Base-by-base conservation (phyloP, 2,888 invertebrate species). In the Aproaerema taeniolella region DNA sequence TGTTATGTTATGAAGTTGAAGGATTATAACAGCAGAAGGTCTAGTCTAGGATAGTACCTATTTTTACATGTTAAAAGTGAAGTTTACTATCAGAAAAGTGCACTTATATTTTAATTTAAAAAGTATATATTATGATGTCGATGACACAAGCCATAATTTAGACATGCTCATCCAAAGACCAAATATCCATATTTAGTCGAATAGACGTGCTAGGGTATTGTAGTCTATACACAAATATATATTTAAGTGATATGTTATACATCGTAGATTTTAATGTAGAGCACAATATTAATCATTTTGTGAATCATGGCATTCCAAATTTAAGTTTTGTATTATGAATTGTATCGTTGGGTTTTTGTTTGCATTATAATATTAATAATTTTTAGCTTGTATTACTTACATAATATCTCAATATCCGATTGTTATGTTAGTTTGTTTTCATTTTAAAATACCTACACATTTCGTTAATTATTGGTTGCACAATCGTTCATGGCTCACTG, bases 101-200 rank as follows among this genome's bases (percentile, higher is more conserved):
- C 85, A 81, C 85, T 86, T 85, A 83, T 74, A 73, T 77, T 70
- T 68, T 80, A n/a, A n/a, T n/a, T n/a, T n/a, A n/a, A n/a, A n/a
- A n/a, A n/a, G n/a, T n/a, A 75, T 73, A 77, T 70, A 73, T 25
- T 59, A 68, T 67, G 76, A 68, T 76, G 71, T 72, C 62, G 68
- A 77, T 74, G 70, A 78, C 70, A 73, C 68, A 78, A 68, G 81
- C 83, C 83, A 83, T 83, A 80, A 72, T 63, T 75, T 81, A 10
- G 71, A 82, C 77, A 81, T 70, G 82, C 81, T 82, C 83, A 83
- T 79, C 83, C 82, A 83, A 85, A 86, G 85, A 86, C 85, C 85
- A 85, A 83, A 80, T 80, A 76, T 80, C 38, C 39, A 36, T 45
- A 72, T 73, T 73, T 82, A 83, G 78, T 16, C n/a, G n/a, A 67